Percentiles rank a stretch among this genome's conserved stretches.
Evolutionary conservation across 2,797 vertebrate species (phyloP).

Genomic region (Microctenopoma steveboyesi): DNA sequence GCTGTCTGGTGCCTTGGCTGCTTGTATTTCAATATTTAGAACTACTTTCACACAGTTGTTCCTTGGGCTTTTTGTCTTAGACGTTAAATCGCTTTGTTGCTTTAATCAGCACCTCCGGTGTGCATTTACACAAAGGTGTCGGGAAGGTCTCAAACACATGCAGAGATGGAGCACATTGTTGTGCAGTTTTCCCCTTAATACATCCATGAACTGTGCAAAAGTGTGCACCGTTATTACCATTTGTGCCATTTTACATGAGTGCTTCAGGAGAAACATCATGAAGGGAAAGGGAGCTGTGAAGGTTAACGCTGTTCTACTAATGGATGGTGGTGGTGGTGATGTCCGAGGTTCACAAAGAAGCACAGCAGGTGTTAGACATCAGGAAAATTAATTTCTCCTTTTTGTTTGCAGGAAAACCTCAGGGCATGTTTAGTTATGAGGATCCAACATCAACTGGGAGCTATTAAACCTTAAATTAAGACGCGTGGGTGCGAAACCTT

Average conservation of each 20-base stretch:
- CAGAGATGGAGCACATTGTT: too few species aligned
- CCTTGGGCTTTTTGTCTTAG: not conserved
- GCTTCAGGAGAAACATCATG: too few species aligned
- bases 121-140: too few species aligned
- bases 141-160: too few species aligned
- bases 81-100: not conserved
- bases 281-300: too few species aligned
- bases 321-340: not conserved
- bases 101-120: too few species aligned
- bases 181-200: too few species aligned
- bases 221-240: too few species aligned
- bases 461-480: not conserved
- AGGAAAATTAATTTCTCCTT: too few species aligned
- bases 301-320: not conserved
- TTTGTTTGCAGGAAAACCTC: not conserved
- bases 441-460: slow-evolving; percentile 1
- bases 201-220: too few species aligned
- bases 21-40: not conserved
- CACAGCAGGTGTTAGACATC: not conserved
- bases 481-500: not conserved
- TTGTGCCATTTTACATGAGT: too few species aligned
- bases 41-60: not conserved
- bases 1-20: slow-evolving; percentile 8
- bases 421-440: not conserved
- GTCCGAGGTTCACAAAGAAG: not conserved